These are phyloP conservation scores for Halictus rubicundus DNA, from an alignment of 1,140 invertebrate species.

Conservation along the genomic window DNA sequence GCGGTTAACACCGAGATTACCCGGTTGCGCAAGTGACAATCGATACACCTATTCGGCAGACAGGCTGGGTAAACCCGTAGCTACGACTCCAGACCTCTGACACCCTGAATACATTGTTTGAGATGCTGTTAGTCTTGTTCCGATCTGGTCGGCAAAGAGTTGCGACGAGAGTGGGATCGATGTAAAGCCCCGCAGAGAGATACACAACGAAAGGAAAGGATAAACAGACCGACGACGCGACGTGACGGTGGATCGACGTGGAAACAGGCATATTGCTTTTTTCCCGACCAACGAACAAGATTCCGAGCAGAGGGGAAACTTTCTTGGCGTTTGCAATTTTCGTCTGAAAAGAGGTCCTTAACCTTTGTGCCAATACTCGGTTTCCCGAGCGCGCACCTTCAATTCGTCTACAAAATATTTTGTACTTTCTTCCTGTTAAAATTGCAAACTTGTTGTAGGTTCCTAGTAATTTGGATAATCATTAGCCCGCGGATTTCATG, in stretches of 20 bases:
- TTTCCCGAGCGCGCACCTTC: no score
- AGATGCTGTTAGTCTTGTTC: slow-evolving; percentile 62
- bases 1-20: slow-evolving; percentile 55
- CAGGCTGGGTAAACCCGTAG: slow-evolving; percentile 38
- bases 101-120: slow-evolving; percentile 62
- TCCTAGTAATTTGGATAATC: no score
- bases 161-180: slow-evolving; percentile 50
- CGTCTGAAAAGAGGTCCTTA: no score
- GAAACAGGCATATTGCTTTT: slow-evolving; percentile 11
- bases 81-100: slow-evolving; percentile 43
- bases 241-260: slow-evolving; percentile 31
- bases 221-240: slow-evolving; percentile 45
- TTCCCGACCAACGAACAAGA: not conserved
- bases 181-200: slow-evolving; percentile 37
- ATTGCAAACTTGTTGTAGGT: no score
- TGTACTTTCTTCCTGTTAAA: no score
- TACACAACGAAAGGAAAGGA: slow-evolving; percentile 31
- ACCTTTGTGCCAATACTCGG: no score
- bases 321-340: not conserved
- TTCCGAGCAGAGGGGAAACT: not conserved
- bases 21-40: slow-evolving; percentile 46
- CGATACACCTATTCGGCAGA: slow-evolving; percentile 56
- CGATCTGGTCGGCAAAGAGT: slow-evolving; percentile 63
- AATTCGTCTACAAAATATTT: no score
- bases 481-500: no score